These are phyloP conservation scores for Anthophora plumipes DNA, from an alignment of 2,888 invertebrate species.

Conservation along the genomic window DNA sequence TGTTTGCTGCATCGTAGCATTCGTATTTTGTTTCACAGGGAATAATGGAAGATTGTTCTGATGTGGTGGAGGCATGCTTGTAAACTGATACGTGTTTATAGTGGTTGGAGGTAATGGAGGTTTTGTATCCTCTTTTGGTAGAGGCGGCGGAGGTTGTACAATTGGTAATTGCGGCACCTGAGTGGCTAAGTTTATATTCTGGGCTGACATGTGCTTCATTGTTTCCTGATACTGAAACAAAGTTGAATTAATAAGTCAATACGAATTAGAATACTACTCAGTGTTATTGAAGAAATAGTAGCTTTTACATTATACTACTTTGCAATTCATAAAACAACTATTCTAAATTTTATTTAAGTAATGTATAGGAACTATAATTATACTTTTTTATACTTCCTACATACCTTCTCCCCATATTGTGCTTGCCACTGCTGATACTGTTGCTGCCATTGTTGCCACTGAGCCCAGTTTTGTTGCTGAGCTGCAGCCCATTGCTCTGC, in stretches of 20 bases:
- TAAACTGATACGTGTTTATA: constrained; percentile 81
- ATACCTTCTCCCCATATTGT: constrained; percentile 91
- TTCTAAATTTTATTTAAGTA: not conserved
- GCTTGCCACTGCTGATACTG: constrained; percentile 92
- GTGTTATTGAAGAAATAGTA: not conserved
- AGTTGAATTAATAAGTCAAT: constrained; percentile 43
- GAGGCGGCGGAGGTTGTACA: constrained; percentile 79
- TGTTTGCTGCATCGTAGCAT: constrained; percentile 62
- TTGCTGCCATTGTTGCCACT: constrained; percentile 92
- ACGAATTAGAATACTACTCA: not conserved
- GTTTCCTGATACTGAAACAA: constrained; percentile 86
- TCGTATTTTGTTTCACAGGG: constrained; percentile 73
- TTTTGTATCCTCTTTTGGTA: constrained; percentile 83
- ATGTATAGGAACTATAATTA: not conserved
- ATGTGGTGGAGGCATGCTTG: constrained; percentile 80
- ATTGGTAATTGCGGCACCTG: constrained; percentile 81
- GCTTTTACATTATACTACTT: not conserved
- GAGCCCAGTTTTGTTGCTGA: constrained; percentile 90
- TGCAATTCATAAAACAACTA: too few relatives aligned
- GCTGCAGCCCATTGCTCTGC: constrained; percentile 89
- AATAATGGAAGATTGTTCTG: constrained; percentile 81
- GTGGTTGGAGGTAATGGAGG: constrained; percentile 85
- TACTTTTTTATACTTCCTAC: not conserved
- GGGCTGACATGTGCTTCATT: constrained; percentile 81
- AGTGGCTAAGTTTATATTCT: constrained; percentile 73